phyloP scores from a whole-genome alignment of 2,113 vertebrate genomes.

The Vulpes vulpes region DNA sequence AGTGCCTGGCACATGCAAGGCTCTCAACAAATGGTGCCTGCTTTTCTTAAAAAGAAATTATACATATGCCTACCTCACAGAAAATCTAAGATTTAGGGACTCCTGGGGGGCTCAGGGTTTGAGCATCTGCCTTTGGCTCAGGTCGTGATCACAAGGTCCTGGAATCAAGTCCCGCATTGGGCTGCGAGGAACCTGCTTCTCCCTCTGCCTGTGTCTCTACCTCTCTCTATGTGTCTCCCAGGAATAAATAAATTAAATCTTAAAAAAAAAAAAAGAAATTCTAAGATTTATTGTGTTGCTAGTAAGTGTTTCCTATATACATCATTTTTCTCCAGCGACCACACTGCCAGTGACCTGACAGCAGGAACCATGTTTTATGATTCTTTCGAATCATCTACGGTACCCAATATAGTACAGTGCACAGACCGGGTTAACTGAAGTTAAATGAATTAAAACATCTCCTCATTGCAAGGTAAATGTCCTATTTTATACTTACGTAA shows the following conservation, averaged over 20 bases:
- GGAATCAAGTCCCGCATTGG: too few species aligned
- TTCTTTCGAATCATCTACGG: not conserved
- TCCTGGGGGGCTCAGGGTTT: too few species aligned
- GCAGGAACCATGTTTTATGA: not conserved
- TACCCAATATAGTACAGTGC: not conserved
- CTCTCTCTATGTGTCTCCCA: too few species aligned
- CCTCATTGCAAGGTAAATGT: not conserved
- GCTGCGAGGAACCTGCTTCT: too few species aligned
- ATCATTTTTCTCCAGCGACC: not conserved
- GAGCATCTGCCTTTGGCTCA: too few species aligned
- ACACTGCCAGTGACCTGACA: not conserved
- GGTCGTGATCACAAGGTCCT: too few species aligned
- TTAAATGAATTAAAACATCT: not conserved
- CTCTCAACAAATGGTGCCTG: not conserved
- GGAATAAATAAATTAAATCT: too few species aligned
- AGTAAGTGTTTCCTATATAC: not conserved
- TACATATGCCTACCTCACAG: not conserved
- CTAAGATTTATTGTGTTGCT: not conserved
- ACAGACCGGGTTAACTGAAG: not conserved
- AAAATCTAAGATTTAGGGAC: not conserved
- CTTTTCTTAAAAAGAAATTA: not conserved
- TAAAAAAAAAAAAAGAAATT: not conserved
- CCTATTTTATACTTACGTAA: not conserved
- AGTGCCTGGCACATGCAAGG: not conserved
- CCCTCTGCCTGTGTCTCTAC: too few species aligned